Base-by-base conservation (phyloP, 2,797 vertebrate species). In the Holocentrus rufus region DNA sequence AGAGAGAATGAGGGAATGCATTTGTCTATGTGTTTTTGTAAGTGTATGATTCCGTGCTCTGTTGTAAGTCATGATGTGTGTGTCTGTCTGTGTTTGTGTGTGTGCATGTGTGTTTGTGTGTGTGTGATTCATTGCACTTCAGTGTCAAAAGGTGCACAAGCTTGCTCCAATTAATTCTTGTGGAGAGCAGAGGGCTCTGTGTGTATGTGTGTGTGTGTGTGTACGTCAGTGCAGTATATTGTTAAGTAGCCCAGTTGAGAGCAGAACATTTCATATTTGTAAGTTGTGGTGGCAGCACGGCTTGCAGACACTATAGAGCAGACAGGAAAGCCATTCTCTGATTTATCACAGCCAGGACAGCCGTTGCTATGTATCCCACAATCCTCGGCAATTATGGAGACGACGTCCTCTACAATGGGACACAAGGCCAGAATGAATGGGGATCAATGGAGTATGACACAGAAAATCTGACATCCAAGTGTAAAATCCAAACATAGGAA, bases 311-410 rank as follows among this genome's bases (percentile, higher is more conserved):
- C 39, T 49, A 25, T 36, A 1, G 25, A 74, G 52, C 74, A 64
- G 76, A 79, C 68, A 76, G 82, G 80, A 81, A 83, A 49, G 68
- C 71, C 76, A 69, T 74, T 84, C 86, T 79, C 74, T 86, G 81
- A 81, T 86, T 80, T 58, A 77, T 87, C 70, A 74, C 61, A 58
- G 61, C 60, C 59, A 18, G 53, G 69, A 75, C 65, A n/a, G 46
- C 3, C 23, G 62, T 73, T 66, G 75, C 47, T 49, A 42, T 7
- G 9, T 22, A 20, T 56, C 59, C 52, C 57, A 71, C 80, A 74
- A 46, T 76, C 74, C 77, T 73, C 67, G 54, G 49, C 62, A 36
- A 31, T 82, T 84, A 77, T 7, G 56, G 65, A 77, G 74, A 87
- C 68, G 20, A 22, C 47, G 70, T 82, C 74, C 63, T 79, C 17